Base-by-base conservation (phyloP, 2,888 invertebrate genomes). In the Cylindroiulus punctatus region DNA sequence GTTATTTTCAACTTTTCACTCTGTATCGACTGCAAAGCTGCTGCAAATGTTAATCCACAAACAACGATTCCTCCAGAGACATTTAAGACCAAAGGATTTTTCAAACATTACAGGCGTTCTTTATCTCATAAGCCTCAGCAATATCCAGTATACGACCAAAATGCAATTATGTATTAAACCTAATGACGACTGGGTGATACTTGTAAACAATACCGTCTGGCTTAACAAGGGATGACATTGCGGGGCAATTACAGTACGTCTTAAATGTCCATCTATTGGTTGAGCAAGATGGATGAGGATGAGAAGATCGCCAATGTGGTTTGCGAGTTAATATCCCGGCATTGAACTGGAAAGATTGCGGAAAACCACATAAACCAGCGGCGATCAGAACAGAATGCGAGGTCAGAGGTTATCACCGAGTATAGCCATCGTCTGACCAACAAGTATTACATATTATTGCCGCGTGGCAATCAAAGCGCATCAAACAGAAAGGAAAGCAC, bases 281-380 rank as follows among this genome's bases (percentile, higher is more conserved):
- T 76, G 30, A 76, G 76, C 76, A 76, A 76, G 76, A 76, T 76
- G 76, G 30, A 76, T 76, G 76, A 76, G 76, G 76, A 26, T 26
- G 76, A 17, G 2, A 26, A 14, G 30, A 76, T 30, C 26, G 26
- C 12, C 10, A 26, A 30, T 76, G 76, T 57, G 22, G 57, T 57
- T 57, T 22, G 22, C 7, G 22, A 76, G 76, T 76, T 76, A 26
- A 65, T 76, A 76, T 30, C 76, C 14, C 76, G 7, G 14, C 76
- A 76, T 76, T 76, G 30, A 10, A 76, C 76, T 76, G 30, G 76
- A 76, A 76, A 76, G 26, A 30, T 30, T 30, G 76, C 26, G 26
- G 76, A 30, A 30, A 30, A 76, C 26, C 76, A 14, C 30, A 76
- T 26, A 30, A 76, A 30, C 76, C 12, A 76, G 26, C 76, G 30